Percentiles rank a stretch among this genome's conserved stretches.
Evolutionary conservation across 1,140 invertebrate species (phyloP).

Genomic region (Neodiprion lecontei): DNA sequence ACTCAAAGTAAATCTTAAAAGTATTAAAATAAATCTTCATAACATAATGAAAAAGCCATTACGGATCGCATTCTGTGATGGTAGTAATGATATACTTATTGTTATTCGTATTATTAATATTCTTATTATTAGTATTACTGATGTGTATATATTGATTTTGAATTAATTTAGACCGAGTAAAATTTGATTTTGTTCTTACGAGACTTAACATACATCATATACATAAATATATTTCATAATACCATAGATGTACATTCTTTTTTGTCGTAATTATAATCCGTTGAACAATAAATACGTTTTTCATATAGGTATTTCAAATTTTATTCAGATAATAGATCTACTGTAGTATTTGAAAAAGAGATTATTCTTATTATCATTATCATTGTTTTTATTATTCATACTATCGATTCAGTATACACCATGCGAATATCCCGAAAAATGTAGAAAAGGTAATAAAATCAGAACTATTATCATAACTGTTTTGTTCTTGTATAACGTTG

Average conservation of each 20-base stretch:
- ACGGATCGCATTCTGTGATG: conserved; percentile 1
- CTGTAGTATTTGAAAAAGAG: not conserved
- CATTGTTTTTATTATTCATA: too few species aligned
- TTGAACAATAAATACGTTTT: not conserved
- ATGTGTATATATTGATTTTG: not conserved
- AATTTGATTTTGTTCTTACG: not conserved
- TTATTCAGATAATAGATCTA: not conserved
- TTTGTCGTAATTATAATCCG: not conserved
- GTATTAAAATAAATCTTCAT: not conserved
- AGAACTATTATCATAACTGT: too few species aligned
- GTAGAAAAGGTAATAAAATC: too few species aligned
- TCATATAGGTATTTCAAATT: not conserved
- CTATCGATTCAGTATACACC: too few species aligned
- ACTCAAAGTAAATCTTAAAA: not conserved
- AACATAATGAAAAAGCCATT: not conserved
- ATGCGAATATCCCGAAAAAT: too few species aligned
- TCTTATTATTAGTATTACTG: not conserved
- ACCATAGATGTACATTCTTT: not conserved
- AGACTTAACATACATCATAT: not conserved
- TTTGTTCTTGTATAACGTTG: too few species aligned
- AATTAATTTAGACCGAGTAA: not conserved
- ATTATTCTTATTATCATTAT: not conserved
- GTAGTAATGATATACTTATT: not conserved
- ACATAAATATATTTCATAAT: not conserved
- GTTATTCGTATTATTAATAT: too few species aligned